Base-by-base conservation (phyloP, 1,140 invertebrate species). In the Anastatus disparis region DNA sequence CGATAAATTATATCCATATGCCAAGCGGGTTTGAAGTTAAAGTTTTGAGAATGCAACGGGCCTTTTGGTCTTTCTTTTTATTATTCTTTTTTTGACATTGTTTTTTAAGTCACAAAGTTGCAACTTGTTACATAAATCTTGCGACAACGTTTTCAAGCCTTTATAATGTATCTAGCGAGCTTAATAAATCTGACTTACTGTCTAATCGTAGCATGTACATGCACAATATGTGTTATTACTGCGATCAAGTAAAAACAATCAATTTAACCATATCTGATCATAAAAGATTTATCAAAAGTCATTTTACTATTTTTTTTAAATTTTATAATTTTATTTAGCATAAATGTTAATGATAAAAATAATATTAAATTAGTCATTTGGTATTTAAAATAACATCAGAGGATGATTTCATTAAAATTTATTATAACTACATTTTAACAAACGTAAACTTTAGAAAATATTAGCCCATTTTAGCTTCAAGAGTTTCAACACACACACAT, bases 1-100 rank as follows among this genome's bases (percentile, higher is more conserved):
- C 52, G 27, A 31, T 55, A 55, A 55, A 55, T 31, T 55, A 31
- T 35, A 35, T n/a, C 52, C 12, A 8, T 3, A 27, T 17, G 29
- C 29, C 52, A 22, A 22, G n/a, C n/a, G n/a, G n/a, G 52, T 55
- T 55, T 55, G 8, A 22, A 56, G 53, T 56, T 31, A 56, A 35
- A 56, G 53, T 35, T n/a, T n/a, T 35, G 31, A 35, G 10, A 35
- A 35, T n/a, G n/a, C n/a, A n/a, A n/a, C n/a, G n/a, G n/a, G n/a
- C n/a, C n/a, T n/a, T n/a, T n/a, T n/a, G n/a, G n/a, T n/a, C n/a
- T n/a, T n/a, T n/a, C n/a, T n/a, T n/a, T n/a, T n/a, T n/a, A n/a
- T n/a, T n/a, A n/a, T n/a, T n/a, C n/a, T n/a, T n/a, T n/a, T n/a
- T n/a, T n/a, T n/a, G n/a, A n/a, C n/a, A n/a, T n/a, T n/a, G n/a